These are phyloP conservation scores for Macrosoma leucophasiata DNA, from an alignment of 2,888 invertebrate species.

Conservation along the genomic window DNA sequence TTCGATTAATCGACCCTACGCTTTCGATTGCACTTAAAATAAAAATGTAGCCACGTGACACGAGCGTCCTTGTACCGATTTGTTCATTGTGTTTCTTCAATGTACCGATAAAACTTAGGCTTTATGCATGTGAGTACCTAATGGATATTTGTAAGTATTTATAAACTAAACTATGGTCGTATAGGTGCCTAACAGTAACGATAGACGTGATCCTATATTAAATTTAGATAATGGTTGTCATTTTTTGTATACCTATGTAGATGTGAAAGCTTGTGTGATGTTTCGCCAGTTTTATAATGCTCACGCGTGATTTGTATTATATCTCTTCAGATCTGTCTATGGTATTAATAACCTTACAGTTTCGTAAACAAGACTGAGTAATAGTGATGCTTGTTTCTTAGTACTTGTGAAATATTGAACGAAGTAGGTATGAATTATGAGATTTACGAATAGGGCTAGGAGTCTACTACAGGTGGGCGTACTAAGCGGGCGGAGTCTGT, in stretches of 20 bases:
- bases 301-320: conserved; percentile 33
- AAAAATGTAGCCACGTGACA: conserved; percentile 25
- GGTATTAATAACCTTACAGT: no score
- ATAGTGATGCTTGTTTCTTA: no score
- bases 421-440: conserved; percentile 40
- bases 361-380: conserved; percentile 6
- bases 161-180: conserved; percentile 26
- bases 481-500: conserved; percentile 54
- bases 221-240: conserved; percentile 43
- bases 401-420: conserved; percentile 13
- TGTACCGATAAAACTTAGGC: conserved; percentile 21
- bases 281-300: conserved; percentile 54
- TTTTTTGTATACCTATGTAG: conserved; percentile 55
- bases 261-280: conserved; percentile 62
- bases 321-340: conserved; percentile 19
- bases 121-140: conserved; percentile 34
- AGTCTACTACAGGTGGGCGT: conserved; percentile 68
- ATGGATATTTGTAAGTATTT: conserved; percentile 32
- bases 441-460: conserved; percentile 38
- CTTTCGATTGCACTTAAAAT: conserved; percentile 43
- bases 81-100: conserved; percentile 18
- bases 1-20: conserved; percentile 52
- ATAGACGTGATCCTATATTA: conserved; percentile 38
- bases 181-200: conserved; percentile 37
- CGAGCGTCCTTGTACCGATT: conserved; percentile 19